Evolutionary conservation across 2,888 invertebrate genomes (phyloP).

Genomic region (Imbricaverruca yamaguchii): DNA sequence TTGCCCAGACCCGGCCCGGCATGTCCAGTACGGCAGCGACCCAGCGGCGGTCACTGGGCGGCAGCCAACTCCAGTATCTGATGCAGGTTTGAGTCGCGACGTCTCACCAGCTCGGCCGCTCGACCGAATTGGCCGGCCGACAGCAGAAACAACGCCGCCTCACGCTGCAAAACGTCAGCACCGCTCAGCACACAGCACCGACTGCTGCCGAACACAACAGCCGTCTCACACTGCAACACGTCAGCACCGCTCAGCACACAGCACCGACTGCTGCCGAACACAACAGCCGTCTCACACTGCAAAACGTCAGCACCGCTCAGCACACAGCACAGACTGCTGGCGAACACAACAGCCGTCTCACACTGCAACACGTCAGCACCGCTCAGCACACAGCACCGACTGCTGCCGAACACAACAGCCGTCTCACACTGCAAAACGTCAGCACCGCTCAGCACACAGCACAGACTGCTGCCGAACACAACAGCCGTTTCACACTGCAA

Average conservation of each 20-base stretch:
- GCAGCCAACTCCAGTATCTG: not conserved
- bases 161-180: not conserved
- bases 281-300: not conserved
- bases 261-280: not conserved
- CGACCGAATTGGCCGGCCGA: not conserved
- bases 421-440: not conserved
- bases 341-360: not conserved
- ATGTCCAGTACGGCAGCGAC: too few relatives aligned
- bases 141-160: conserved; percentile 11
- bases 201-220: not conserved
- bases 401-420: not conserved
- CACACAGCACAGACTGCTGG: not conserved
- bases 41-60: not conserved
- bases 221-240: not conserved
- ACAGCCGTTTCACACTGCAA: not conserved
- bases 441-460: not conserved
- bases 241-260: not conserved
- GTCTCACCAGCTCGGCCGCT: not conserved
- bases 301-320: not conserved
- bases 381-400: not conserved
- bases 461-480: not conserved
- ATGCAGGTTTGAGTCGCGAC: not conserved
- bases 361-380: not conserved
- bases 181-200: not conserved
- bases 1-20: too few relatives aligned